Conservation (phyloP, 2,888 invertebrate species). For the Cyclophora punctaria region DNA sequence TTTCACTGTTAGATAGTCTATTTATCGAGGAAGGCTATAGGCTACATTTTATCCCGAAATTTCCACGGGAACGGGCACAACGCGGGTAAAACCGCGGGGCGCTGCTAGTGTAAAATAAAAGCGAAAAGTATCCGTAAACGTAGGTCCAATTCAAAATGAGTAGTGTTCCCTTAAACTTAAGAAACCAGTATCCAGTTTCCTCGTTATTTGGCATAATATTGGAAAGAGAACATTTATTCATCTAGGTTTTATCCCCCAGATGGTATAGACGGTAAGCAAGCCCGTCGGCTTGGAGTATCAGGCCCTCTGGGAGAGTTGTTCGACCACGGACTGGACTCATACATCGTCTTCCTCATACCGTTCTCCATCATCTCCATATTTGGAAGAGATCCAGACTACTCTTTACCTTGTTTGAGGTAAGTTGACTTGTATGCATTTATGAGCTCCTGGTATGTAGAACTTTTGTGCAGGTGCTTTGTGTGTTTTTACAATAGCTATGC, state of each 20-base stretch:
- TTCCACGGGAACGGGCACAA: neutral
- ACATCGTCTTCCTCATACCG: constrained; percentile 94
- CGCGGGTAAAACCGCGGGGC: neutral
- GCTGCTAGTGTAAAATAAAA: neutral
- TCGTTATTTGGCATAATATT: neutral
- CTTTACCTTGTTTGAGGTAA: constrained; percentile 63
- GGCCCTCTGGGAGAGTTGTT: constrained; percentile 97
- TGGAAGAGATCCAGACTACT: constrained; percentile 80
- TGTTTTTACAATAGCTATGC: too few species aligned
- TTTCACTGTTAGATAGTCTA: too few species aligned
- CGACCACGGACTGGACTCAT: constrained; percentile 98
- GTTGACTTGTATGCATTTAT: too few species aligned
- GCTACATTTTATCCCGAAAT: too few species aligned
- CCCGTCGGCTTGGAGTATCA: constrained; percentile 91
- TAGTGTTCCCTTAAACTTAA: too few species aligned
- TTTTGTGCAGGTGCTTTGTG: too few species aligned
- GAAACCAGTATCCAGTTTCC: neutral
- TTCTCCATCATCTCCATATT: constrained; percentile 93
- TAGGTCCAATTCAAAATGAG: too few species aligned
- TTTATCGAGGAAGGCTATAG: too few species aligned
- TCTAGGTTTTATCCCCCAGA: constrained; percentile 68
- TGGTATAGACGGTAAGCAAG: constrained; percentile 99
- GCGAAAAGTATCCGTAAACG: too few species aligned
- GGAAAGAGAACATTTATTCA: too few species aligned
- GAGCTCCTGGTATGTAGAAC: too few species aligned